Conservation (phyloP, 2,888 invertebrate genomes). For the Leucophenga maculata region DNA sequence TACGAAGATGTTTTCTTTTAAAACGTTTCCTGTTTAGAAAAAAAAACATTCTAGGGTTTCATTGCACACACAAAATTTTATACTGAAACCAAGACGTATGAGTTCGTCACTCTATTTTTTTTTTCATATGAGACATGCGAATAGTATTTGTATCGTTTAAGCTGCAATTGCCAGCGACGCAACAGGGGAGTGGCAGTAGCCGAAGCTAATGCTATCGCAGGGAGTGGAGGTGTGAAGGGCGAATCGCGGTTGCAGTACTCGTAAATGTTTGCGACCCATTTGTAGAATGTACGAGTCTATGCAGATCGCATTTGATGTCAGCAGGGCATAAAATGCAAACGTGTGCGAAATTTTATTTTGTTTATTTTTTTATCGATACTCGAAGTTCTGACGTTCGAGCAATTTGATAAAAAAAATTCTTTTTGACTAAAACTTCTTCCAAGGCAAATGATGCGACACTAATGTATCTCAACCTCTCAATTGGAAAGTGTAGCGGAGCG, state of each 20-base stretch:
- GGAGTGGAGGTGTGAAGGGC: background rate
- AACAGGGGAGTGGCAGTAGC: background rate
- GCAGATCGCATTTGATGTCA: background rate
- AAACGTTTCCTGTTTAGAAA: no score
- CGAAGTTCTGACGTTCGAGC: background rate
- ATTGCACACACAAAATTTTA: no score
- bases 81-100: no score
- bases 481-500: no score
- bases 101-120: background rate
- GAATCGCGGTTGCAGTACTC: background rate
- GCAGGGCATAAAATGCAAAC: constrained; percentile 8
- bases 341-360: constrained; percentile 12
- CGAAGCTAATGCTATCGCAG: background rate
- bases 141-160: no score
- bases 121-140: background rate
- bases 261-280: background rate
- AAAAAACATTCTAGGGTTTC: no score
- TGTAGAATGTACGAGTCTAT: no score
- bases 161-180: no score
- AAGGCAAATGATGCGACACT: background rate
- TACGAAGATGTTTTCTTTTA: no score
- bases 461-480: no score
- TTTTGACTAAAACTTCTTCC: no score
- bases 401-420: no score
- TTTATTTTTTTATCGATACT: background rate